Base-by-base conservation (phyloP, 2,797 vertebrate genomes). In the Macroramphosus scolopax region DNA sequence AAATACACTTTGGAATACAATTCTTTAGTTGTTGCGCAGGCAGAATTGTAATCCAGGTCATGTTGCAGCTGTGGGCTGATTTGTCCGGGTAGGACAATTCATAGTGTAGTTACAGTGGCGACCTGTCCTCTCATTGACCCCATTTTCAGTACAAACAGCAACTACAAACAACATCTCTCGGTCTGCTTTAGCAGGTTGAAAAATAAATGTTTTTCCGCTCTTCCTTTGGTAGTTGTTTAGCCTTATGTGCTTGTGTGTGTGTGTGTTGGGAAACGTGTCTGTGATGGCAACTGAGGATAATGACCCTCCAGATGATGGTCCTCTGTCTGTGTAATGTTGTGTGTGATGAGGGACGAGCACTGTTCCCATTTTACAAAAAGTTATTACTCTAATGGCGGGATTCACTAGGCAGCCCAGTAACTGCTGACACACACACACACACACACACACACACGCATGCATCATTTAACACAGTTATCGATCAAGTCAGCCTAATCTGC, bases 311-410 rank as follows among this genome's bases (percentile, higher is more conserved):
- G 47, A 59, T 43, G 67, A 70, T 40, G 51, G 44, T 55, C 55
- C 5, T 67, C 36, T 1, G 25, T 43, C 34, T 55, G 57, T 29
- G 39, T 63, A 70, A 70, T 72, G 68, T 58, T 51, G 55, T 63
- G 38, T 53, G 60, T 43, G 16, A 72, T 68, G 62, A 77, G 47
- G 49, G 53, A 80, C 77, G 60, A 77, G 36, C 5, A 6, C 33
- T 40, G 54, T 49, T 51, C 46, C 47, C 40, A 50, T 80, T 67
- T 60, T 64, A 38, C 34, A 53, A 35, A 35, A 74, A 43, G 34
- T 78, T 61, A 81, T 82, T 83, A 75, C 25, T 34, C 48, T 71
- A 67, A 86, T 78, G 31, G 62, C 73, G 36, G 54, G 15, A 37
- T 53, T 68, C 57, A 54, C 41, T 35, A 51, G 17, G 31, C 10